Evolutionary conservation across 1,140 invertebrate genomes (phyloP), one percentile per base, ranked within the genome.

Genomic region (Sipha flava): DNA sequence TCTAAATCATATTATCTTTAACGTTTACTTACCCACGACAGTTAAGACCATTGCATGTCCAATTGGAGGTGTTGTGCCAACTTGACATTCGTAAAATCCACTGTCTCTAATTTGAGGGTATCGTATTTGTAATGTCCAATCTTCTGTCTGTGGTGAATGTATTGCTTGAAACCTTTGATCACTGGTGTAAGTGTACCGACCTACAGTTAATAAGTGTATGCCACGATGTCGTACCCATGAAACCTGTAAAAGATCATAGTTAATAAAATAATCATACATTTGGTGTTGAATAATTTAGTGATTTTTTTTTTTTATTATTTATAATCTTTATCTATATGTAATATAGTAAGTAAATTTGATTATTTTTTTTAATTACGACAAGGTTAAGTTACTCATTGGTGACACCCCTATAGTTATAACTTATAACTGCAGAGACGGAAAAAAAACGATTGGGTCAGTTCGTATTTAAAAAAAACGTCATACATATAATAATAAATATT

Each of bases 41-140:
- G 89, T 93, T 29, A 94, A 88, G 82, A 90, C 89, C 84, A 93
- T 93, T 52, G 92, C 91, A 83, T 91, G 88, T 82, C 92, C 93
- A 82, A 94, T 93, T 85, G 94, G 94, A 16, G 93, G 93, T 84
- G 94, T 93, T 0, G 92, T 94, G 80, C 92, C 93, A 4, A 94
- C 93, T 87, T 95, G 93, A 84, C 93, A 95, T 84, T 95, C 93
- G 84, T 94, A 95, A 4, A 89, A 89, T 6, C 89, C 89, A 34
- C 87, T 87, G 85, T 95, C 93, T 9, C 92, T 86, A 0, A 91
- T 89, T 84, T 94, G 92, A 0, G 93, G 91, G 23, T 93, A 93
- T 31, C 90, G 90, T 62, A 95, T 91, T 82, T 93, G 90, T 79
- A 95, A 84, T 26, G 93, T 93, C 94, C 94, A 95, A 85, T 94